These are phyloP conservation scores for Crioceris asparagi DNA, from an alignment of 2,888 invertebrate species.

Conservation along the genomic window DNA sequence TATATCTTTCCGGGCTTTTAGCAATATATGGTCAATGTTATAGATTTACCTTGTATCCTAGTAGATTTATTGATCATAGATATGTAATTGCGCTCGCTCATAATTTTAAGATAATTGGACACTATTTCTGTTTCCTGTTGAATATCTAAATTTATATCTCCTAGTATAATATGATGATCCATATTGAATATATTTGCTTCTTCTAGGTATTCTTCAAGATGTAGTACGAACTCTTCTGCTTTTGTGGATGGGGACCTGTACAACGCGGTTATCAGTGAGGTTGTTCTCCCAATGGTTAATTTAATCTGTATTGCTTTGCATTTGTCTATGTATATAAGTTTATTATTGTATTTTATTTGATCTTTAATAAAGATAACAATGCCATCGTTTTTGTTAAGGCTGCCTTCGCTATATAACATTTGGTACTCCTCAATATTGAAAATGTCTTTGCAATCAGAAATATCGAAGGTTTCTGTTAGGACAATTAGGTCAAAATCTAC, in stretches of 20 bases:
- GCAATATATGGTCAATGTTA: slow-evolving; percentile 3
- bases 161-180: slow-evolving; percentile 2
- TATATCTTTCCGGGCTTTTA: background rate
- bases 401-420: too few species aligned
- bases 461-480: too few species aligned
- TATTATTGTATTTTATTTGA: too few species aligned
- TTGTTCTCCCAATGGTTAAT: background rate
- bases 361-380: too few species aligned
- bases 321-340: too few species aligned
- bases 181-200: background rate
- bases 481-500: too few species aligned
- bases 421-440: too few species aligned
- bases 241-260: slow-evolving; percentile 4
- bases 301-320: slow-evolving; percentile 3
- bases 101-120: slow-evolving; percentile 2
- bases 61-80: slow-evolving; percentile 4
- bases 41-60: slow-evolving; percentile 3
- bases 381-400: too few species aligned
- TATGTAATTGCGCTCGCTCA: slow-evolving; percentile 4
- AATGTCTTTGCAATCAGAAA: too few species aligned
- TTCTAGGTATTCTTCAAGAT: background rate
- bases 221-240: slow-evolving; percentile 2
- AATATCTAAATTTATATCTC: slow-evolving; percentile 6
- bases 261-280: slow-evolving; percentile 3
- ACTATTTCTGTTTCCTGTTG: slow-evolving; percentile 1